Conservation (phyloP, 2,113 vertebrate genomes). For the Dasyprocta punctata region DNA sequence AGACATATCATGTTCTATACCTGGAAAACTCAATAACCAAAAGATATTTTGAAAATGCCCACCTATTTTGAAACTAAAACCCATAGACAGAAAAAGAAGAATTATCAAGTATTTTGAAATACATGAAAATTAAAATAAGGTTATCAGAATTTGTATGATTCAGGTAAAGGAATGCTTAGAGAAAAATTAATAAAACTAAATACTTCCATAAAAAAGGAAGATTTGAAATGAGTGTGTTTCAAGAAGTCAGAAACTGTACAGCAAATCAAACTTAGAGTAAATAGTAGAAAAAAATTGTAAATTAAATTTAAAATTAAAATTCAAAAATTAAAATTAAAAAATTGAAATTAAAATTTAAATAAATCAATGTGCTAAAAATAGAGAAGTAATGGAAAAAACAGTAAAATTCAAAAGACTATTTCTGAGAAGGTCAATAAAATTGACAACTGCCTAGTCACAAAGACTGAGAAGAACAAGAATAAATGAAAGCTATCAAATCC, state of each 20-base stretch:
- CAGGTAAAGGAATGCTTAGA: neutral
- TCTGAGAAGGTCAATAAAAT: neutral
- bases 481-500: neutral
- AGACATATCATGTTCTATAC: neutral
- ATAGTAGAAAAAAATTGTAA: neutral
- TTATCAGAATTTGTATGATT: neutral
- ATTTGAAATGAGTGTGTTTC: neutral
- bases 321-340: no score
- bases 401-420: neutral
- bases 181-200: neutral
- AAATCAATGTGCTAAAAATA: neutral
- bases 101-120: neutral
- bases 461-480: neutral
- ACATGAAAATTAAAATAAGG: neutral
- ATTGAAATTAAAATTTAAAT: neutral
- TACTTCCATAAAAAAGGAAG: neutral
- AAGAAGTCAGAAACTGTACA: neutral
- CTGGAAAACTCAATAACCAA: neutral
- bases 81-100: neutral
- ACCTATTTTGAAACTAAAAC: slow-evolving; percentile 7
- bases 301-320: no score
- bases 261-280: neutral
- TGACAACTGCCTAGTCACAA: neutral
- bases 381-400: neutral
- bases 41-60: neutral